Conservation (phyloP, 1,140 invertebrate genomes). For the Pseudomyrmex sp. region DNA sequence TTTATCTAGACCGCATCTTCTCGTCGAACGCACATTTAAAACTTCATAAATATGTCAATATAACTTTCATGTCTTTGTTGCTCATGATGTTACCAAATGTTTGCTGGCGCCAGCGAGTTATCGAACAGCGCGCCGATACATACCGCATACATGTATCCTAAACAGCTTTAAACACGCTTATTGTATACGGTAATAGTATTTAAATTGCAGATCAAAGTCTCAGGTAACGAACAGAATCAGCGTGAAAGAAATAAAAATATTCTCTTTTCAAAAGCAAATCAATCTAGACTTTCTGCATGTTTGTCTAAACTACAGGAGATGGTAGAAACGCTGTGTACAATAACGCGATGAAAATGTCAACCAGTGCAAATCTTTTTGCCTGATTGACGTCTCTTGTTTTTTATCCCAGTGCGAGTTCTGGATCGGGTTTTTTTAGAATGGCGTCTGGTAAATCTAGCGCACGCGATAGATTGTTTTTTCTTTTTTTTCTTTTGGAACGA, state of each 20-base stretch:
- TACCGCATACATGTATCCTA: not conserved
- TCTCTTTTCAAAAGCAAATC: not conserved
- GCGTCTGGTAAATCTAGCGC: no score
- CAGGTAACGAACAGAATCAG: not conserved
- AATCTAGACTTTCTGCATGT: not conserved
- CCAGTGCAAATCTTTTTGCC: constrained; percentile 8
- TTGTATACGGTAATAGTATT: no score
- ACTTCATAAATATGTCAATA: constrained; percentile 6
- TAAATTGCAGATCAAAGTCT: not conserved
- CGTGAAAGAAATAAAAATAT: not conserved
- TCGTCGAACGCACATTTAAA: not conserved
- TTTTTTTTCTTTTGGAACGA: constrained; percentile 13
- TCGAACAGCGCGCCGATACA: no score
- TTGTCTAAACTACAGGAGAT: not conserved
- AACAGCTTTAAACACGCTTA: not conserved
- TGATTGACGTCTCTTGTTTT: not conserved
- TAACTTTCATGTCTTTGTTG: not conserved
- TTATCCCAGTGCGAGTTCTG: constrained; percentile 14
- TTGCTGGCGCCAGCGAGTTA: no score
- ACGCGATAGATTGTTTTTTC: no score
- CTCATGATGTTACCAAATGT: not conserved
- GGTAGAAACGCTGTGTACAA: not conserved
- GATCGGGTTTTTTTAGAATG: constrained; percentile 31
- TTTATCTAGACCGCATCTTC: constrained; percentile 59
- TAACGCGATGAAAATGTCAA: constrained; percentile 1